These are phyloP conservation scores for Saccopteryx leptura DNA, from an alignment of 2,113 vertebrate species.

Conservation along the genomic window DNA sequence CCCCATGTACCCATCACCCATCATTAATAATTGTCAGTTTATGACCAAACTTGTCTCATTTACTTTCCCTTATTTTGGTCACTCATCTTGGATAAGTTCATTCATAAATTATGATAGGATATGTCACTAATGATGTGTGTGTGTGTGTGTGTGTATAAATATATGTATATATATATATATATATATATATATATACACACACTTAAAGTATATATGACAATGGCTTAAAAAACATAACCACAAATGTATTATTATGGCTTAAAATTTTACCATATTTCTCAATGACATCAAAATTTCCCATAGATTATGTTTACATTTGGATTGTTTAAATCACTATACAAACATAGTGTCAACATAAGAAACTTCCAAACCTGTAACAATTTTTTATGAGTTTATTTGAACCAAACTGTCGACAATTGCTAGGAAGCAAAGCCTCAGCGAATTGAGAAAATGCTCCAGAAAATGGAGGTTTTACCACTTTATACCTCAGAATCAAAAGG, in stretches of 20 bases:
- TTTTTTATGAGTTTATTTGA: too few relatives aligned
- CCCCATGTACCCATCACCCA: neutral
- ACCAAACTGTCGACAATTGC: too few relatives aligned
- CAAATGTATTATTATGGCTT: neutral
- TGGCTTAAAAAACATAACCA: neutral
- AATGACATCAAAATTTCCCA: neutral
- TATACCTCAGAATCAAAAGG: too few relatives aligned
- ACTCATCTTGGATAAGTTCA: neutral
- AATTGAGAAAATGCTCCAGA: too few relatives aligned
- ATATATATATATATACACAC: neutral
- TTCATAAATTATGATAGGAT: neutral
- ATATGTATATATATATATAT: too few relatives aligned
- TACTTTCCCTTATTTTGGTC: neutral
- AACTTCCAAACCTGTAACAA: too few relatives aligned
- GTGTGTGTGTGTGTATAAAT: too few relatives aligned
- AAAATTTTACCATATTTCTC: neutral
- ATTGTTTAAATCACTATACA: neutral
- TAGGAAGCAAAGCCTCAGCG: too few relatives aligned
- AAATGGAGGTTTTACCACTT: too few relatives aligned
- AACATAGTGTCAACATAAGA: too few relatives aligned
- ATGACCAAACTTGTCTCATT: neutral
- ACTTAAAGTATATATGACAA: neutral
- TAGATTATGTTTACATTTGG: conserved; percentile 19
- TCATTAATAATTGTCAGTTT: neutral
- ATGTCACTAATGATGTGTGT: conserved; percentile 1